These are phyloP conservation scores for Patella pellucida DNA, from an alignment of 2,888 invertebrate species.

Conservation along the genomic window DNA sequence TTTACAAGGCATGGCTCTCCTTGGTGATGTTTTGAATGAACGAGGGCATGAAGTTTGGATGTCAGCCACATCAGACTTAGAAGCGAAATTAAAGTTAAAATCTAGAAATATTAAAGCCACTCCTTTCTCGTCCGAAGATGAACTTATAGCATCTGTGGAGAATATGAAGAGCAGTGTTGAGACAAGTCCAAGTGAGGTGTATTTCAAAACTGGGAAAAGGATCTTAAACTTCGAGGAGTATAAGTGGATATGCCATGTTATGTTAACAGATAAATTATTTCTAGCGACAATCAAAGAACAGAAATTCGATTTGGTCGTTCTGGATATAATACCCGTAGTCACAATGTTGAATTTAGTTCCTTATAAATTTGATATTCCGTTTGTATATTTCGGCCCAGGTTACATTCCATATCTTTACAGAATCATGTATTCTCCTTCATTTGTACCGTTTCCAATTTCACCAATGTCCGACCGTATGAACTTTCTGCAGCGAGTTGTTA, in stretches of 20 bases:
- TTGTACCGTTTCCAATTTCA: constrained; percentile 15
- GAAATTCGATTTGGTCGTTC: constrained; percentile 32
- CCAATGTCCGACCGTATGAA: constrained; percentile 15
- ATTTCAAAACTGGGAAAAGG: not conserved
- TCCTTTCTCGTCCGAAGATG: not conserved
- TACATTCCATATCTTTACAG: not conserved
- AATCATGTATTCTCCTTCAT: constrained; percentile 8
- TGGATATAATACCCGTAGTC: constrained; percentile 19
- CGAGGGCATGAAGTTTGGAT: not conserved
- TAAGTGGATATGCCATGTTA: not conserved
- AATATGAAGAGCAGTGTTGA: not conserved
- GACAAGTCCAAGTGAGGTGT: not conserved
- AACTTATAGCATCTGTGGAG: not conserved
- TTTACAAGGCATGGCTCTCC: not conserved
- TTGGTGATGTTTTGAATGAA: not conserved
- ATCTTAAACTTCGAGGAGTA: not conserved
- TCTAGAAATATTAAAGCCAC: not conserved
- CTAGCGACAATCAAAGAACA: constrained; percentile 10
- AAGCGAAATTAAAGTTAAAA: not conserved
- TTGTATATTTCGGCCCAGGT: constrained; percentile 20
- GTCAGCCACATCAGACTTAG: not conserved
- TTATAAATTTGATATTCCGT: constrained; percentile 29
- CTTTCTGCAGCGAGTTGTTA: not conserved
- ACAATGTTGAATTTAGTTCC: constrained; percentile 26
- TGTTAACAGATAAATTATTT: not conserved